Conservation (phyloP, 2,113 vertebrate genomes). For the Erythrocercus mccallii region DNA sequence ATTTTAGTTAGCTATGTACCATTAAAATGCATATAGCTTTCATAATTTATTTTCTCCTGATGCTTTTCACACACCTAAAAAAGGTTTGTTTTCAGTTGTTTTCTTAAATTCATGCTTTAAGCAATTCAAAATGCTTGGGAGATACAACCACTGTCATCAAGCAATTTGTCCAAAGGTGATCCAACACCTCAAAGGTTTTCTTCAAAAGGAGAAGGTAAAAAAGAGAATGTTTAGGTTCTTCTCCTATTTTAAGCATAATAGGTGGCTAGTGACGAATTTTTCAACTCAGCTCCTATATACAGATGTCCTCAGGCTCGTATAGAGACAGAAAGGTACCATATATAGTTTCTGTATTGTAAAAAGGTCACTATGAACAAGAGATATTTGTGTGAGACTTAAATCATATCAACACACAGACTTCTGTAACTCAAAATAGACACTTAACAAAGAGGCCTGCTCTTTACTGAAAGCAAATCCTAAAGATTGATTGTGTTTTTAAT, state of each 20-base stretch:
- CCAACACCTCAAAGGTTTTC: background rate
- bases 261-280: background rate
- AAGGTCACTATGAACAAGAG: background rate
- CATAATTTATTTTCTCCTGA: background rate
- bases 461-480: background rate
- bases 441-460: background rate
- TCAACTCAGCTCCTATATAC: background rate
- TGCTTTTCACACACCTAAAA: background rate
- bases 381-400: background rate
- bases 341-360: background rate
- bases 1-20: background rate
- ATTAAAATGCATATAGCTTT: background rate
- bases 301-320: background rate
- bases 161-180: background rate
- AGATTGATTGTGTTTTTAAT: background rate
- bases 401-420: background rate
- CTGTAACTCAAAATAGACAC: background rate
- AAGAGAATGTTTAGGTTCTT: background rate
- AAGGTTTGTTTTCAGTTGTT: background rate
- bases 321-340: background rate
- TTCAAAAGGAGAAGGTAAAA: background rate
- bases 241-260: background rate
- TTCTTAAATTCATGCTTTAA: background rate
- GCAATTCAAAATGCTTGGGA: background rate
- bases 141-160: background rate